Conservation (phyloP, 2,113 vertebrate species). For the Clarias magur region DNA sequence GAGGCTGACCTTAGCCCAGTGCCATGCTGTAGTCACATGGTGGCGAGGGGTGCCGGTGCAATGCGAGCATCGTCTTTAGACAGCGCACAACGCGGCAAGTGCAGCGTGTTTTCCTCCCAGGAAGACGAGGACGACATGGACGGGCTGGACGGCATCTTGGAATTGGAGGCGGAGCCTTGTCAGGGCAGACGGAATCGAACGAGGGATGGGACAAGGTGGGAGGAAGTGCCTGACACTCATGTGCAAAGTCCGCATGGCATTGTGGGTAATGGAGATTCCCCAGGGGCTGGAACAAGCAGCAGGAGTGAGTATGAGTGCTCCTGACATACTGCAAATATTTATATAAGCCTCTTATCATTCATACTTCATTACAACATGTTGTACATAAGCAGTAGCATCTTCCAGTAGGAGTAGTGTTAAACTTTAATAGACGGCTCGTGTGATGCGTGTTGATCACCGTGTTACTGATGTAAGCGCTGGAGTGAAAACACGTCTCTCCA, state of each 20-base stretch:
- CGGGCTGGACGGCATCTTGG: slow-evolving; percentile 84
- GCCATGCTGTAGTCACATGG: slow-evolving; percentile 75
- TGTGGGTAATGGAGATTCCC: slow-evolving; percentile 70
- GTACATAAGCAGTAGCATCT: not conserved
- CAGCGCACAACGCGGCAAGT: slow-evolving; percentile 82
- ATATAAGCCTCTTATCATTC: slow-evolving; percentile 5
- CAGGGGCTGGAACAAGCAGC: slow-evolving; percentile 77
- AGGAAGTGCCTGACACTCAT: slow-evolving; percentile 72
- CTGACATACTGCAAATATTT: not conserved
- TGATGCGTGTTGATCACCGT: not conserved
- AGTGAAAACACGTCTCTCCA: not conserved
- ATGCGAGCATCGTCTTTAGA: slow-evolving; percentile 82
- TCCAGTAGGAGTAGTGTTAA: not conserved
- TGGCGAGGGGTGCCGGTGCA: slow-evolving; percentile 63
- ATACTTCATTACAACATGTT: not conserved
- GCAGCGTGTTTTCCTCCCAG: slow-evolving; percentile 85
- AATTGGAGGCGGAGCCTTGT: slow-evolving; percentile 79
- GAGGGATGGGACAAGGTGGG: slow-evolving; percentile 75
- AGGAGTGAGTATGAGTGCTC: slow-evolving; percentile 68
- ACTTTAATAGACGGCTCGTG: slow-evolving; percentile 20
- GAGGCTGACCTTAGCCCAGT: slow-evolving; percentile 73
- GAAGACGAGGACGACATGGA: slow-evolving; percentile 75
- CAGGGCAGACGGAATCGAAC: slow-evolving; percentile 76
- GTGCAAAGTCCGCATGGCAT: slow-evolving; percentile 67
- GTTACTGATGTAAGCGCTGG: not conserved